These are phyloP conservation scores for Actinia equina DNA, from an alignment of 64 coral and sea anemone species.

Conservation along the genomic window DNA sequence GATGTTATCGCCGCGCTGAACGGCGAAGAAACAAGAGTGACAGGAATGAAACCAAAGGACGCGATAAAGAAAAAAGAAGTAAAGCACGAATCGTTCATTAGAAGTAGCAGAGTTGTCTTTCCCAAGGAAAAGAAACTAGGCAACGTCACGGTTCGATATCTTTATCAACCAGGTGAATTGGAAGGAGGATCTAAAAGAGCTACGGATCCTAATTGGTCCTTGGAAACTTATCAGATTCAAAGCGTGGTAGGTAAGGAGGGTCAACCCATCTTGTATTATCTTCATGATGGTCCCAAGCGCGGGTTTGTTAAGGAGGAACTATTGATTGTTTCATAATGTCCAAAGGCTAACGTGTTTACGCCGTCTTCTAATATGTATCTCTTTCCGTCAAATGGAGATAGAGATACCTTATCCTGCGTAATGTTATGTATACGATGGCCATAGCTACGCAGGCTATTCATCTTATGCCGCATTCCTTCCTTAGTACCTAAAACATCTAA, in stretches of 20 bases:
- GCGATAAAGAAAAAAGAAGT: slow-evolving; percentile 37
- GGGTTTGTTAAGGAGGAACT: slow-evolving; percentile 18
- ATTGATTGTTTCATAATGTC: too few relatives aligned
- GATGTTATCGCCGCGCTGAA: slow-evolving; percentile 34
- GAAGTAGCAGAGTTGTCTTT: not conserved
- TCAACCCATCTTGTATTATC: not conserved
- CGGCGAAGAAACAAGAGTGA: slow-evolving; percentile 29
- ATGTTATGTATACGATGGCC: too few relatives aligned
- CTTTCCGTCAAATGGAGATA: too few relatives aligned
- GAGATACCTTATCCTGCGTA: too few relatives aligned
- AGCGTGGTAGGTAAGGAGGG: not conserved
- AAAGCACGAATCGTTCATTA: not conserved
- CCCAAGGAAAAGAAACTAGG: not conserved
- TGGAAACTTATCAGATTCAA: not conserved
- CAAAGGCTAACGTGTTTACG: too few relatives aligned
- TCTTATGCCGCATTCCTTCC: too few relatives aligned
- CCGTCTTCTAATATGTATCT: too few relatives aligned
- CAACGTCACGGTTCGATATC: not conserved
- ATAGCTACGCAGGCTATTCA: too few relatives aligned
- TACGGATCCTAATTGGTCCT: slow-evolving; percentile 30
- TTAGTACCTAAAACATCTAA: too few relatives aligned
- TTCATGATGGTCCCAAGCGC: not conserved
- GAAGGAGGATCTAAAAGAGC: slow-evolving; percentile 11
- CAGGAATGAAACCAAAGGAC: slow-evolving; percentile 40
- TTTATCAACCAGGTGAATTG: not conserved